Percentiles rank a stretch among this genome's conserved stretches.
Evolutionary conservation across 2,113 vertebrate genomes (phyloP).

Genomic region (Illadopsis cleaveri): DNA sequence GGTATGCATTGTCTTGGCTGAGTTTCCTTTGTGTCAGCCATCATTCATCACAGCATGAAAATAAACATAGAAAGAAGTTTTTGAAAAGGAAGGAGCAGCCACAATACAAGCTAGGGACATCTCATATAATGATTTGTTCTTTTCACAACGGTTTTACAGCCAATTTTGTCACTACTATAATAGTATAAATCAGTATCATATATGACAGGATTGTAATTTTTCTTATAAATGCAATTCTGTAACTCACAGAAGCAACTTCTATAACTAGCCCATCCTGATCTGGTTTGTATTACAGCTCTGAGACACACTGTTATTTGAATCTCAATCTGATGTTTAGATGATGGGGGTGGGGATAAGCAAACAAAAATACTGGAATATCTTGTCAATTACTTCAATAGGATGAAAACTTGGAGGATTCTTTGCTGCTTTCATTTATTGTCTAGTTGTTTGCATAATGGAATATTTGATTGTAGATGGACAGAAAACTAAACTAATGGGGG

Average conservation of each 20-base stretch:
- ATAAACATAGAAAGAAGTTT: conserved; percentile 23
- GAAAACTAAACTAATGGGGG: background rate
- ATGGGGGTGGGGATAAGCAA: background rate
- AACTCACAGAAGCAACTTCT: background rate
- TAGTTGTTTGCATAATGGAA: background rate
- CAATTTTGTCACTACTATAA: background rate
- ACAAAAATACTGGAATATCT: background rate
- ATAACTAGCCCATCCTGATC: background rate
- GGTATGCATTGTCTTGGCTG: conserved; percentile 1
- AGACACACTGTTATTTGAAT: background rate
- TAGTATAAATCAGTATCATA: background rate
- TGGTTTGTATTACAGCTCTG: background rate
- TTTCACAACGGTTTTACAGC: background rate
- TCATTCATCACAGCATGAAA: conserved; percentile 36
- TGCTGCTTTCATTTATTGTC: background rate
- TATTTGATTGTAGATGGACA: background rate
- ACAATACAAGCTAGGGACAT: background rate
- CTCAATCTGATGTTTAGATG: background rate
- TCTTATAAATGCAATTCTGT: background rate
- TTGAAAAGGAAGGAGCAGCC: background rate
- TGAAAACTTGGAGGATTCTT: background rate
- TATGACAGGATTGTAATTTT: background rate
- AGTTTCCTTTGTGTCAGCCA: background rate
- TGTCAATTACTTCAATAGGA: background rate
- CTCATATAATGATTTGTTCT: background rate